Evolutionary conservation across 2,888 invertebrate genomes (phyloP).

Genomic region (Parelbella ahira): DNA sequence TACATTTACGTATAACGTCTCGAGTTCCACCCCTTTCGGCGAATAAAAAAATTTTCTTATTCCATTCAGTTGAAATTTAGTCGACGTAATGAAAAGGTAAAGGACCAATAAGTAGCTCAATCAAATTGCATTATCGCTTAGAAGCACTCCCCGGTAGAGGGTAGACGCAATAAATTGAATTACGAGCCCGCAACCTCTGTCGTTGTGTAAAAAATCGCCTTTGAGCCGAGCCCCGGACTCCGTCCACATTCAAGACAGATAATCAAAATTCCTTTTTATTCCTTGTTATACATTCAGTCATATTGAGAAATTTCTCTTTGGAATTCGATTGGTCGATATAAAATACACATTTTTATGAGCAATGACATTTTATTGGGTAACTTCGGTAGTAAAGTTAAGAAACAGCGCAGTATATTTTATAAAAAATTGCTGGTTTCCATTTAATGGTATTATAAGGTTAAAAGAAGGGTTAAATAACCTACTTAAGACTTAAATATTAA

Average conservation of each 20-base stretch:
- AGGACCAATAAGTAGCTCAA: conserved; percentile 72
- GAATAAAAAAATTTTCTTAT: conserved; percentile 33
- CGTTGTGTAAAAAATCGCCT: conserved; percentile 58
- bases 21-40: conserved; percentile 33
- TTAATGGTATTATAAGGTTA: too few relatives aligned
- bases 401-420: too few relatives aligned
- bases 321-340: conserved; percentile 8
- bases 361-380: too few relatives aligned
- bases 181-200: conserved; percentile 58
- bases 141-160: conserved; percentile 49
- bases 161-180: conserved; percentile 69
- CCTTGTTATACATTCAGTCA: conserved; percentile 25
- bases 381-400: too few relatives aligned
- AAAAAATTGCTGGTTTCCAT: too few relatives aligned
- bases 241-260: conserved; percentile 28
- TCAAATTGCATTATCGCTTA: conserved; percentile 71
- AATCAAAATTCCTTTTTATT: conserved; percentile 47
- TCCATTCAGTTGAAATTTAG: conserved; percentile 52
- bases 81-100: conserved; percentile 65
- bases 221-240: conserved; percentile 40
- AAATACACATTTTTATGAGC: too few relatives aligned
- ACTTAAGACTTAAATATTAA: too few relatives aligned
- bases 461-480: too few relatives aligned
- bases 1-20: conserved; percentile 30
- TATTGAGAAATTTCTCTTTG: conserved; percentile 15